These are phyloP conservation scores for Acanthochromis polyacanthus DNA, from an alignment of 2,113 vertebrate species.

Conservation along the genomic window DNA sequence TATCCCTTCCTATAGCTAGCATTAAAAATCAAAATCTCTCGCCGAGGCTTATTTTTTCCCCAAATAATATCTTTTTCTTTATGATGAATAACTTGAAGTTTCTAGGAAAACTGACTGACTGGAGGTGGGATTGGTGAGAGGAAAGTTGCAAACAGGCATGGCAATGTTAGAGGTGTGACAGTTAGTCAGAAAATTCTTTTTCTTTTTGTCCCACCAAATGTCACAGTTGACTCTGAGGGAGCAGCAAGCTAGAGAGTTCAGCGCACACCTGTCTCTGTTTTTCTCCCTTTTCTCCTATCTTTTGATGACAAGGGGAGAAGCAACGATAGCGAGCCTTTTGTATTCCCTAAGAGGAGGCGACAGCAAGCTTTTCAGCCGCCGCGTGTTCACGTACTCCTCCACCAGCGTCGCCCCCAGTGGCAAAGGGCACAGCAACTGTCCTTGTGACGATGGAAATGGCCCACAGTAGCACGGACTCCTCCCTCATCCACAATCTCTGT, in stretches of 20 bases:
- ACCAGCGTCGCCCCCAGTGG: conserved; percentile 3
- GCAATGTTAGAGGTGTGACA: conserved; percentile 60
- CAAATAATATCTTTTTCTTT: neutral
- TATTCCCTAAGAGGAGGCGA: conserved; percentile 48
- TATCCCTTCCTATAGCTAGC: conserved; percentile 1
- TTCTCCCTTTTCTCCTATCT: conserved; percentile 42
- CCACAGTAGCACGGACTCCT: neutral
- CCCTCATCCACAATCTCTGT: conserved; percentile 19
- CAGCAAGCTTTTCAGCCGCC: conserved; percentile 45
- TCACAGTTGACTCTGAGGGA: conserved; percentile 63
- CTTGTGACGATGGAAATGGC: conserved; percentile 39
- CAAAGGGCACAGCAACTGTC: conserved; percentile 35
- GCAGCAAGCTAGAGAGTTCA: conserved; percentile 60
- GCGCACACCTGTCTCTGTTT: conserved; percentile 70
- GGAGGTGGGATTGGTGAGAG: neutral
- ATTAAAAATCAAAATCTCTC: conserved; percentile 9
- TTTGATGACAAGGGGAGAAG: conserved; percentile 60
- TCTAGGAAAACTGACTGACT: conserved; percentile 15
- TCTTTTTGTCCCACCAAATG: conserved; percentile 69
- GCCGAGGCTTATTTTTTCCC: neutral
- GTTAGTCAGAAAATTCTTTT: conserved; percentile 61
- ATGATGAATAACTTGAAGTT: conserved; percentile 16
- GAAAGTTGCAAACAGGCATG: conserved; percentile 31
- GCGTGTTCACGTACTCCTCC: conserved; percentile 40
- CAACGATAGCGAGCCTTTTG: conserved; percentile 38